Evolutionary conservation across 2,888 invertebrate species (phyloP), one percentile per base, ranked within the genome.

Genomic region (Archips crataeganus): DNA sequence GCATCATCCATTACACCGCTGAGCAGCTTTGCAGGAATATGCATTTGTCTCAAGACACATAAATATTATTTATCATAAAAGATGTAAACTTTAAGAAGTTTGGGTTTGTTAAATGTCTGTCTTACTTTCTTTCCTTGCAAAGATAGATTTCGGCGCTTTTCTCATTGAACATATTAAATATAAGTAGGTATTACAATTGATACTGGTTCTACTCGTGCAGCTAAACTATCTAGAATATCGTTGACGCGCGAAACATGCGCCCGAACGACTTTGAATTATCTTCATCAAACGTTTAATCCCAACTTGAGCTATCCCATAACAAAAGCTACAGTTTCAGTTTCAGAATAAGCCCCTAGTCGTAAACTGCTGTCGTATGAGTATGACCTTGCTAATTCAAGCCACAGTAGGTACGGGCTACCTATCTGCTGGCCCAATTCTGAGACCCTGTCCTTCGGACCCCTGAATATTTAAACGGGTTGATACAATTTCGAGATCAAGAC

Each of bases 391-490:
- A 57, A 70, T 65, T 70, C 62, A 70, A 54, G 65, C 74, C 64
- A 9, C 69, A 54, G 65, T 71, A 32, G 57, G 57, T 57, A 57
- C 32, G 4, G 49, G 11, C 49, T n/a, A 15, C 4, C 57, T 57
- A 75, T 67, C 75, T 75, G 75, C 49, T 66, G 74, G 34, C 75
- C 75, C 42, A 71, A 75, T 75, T 75, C 67, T 59, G 68, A 39
- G 69, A 71, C 69, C 65, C 65, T 69, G 69, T 70, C 74, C 74
- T 66, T 70, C 62, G 60, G 34, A 32, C 11, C 66, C 62, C 74
- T 74, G 74, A 74, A 74, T 74, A 71, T 71, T 74, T 74, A 74
- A 74, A 67, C 65, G 66, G 66, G 65, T 65, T 65, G 71, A 69
- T 54, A 71, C 75, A 75, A 72, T 60, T 63, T 36, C 13, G 68